A percentile compares a stretch with the other conserved stretches of the same genome.
Evolutionary conservation across 2,888 invertebrate species (phyloP).

Genomic region (Sabellastarte sp.): DNA sequence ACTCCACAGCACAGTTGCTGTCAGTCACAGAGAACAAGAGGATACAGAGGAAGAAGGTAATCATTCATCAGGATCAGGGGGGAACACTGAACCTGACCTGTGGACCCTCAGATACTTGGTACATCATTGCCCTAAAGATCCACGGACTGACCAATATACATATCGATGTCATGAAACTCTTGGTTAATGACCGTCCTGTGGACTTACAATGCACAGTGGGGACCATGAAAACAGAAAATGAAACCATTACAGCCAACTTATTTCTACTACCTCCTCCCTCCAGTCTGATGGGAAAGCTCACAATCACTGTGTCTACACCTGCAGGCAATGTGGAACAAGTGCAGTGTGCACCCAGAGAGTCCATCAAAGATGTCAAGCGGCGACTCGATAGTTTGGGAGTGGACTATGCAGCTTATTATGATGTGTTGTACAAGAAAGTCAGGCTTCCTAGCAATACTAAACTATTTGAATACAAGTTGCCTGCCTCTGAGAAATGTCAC

Average conservation of each 20-base stretch:
- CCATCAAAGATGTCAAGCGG: conserved; percentile 5
- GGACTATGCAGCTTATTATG: not conserved
- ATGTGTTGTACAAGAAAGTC: conserved; percentile 6
- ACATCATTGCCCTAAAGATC: conserved; percentile 43
- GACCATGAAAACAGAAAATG: not conserved
- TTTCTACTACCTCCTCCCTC: not conserved
- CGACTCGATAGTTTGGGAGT: not conserved
- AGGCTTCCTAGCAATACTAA: not conserved
- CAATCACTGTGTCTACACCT: not conserved
- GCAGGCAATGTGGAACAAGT: not conserved
- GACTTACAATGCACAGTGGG: not conserved
- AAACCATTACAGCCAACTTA: not conserved
- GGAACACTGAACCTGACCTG: not conserved
- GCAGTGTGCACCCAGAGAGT: not conserved
- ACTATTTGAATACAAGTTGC: conserved; percentile 4
- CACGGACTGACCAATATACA: conserved; percentile 43
- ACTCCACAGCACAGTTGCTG: not conserved
- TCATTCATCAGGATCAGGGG: not conserved
- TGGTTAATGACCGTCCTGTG: conserved; percentile 1
- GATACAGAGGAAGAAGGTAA: not conserved
- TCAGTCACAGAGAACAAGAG: not conserved
- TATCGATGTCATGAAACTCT: conserved; percentile 41
- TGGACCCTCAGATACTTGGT: conserved; percentile 41
- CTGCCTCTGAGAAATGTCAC: not conserved
- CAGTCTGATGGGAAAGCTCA: not conserved